Evolutionary conservation across 1,140 invertebrate genomes (phyloP), one percentile per base, ranked within the genome.

Genomic region (Neelides sp.): DNA sequence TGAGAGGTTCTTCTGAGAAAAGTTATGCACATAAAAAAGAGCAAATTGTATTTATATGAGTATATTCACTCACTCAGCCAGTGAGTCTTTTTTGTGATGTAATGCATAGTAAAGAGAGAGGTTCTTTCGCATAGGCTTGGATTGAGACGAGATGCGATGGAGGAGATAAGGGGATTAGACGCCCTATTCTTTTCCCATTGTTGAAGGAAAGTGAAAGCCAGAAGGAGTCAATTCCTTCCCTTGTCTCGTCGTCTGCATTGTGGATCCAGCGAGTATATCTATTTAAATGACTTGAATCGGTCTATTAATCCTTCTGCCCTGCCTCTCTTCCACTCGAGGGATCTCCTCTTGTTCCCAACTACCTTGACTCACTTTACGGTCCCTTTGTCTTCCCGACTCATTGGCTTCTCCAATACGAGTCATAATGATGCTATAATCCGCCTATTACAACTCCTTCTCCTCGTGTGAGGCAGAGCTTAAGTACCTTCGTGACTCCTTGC

Each of bases 251-350:
- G 26, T 27, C 17, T 45, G 30, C 10, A 30, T n/a, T n/a, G n/a
- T n/a, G n/a, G n/a, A n/a, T n/a, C n/a, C n/a, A n/a, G n/a, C n/a
- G n/a, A n/a, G n/a, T n/a, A n/a, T n/a, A n/a, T n/a, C n/a, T n/a
- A n/a, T n/a, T n/a, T n/a, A n/a, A n/a, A n/a, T n/a, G 27, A 32
- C 42, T 32, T 45, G 42, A 45, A 45, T 45, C 42, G 42, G 42
- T 45, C 42, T 45, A 45, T 45, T 45, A 45, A 45, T 45, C 42
- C 42, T 45, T 30, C 42, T 45, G 27, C 42, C 20, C 42, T 43
- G 42, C 42, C 42, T 45, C n/a, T 27, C 27, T 30, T 44, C 34
- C 42, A 32, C 24, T 17, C 17, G 10, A 32, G 12, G 34, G 34
- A 45, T 45, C 34, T 27, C 42, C 30, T 17, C 27, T 27, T 32